Percentiles rank a stretch among this genome's conserved stretches.
These are phyloP conservation scores for Centropyge bicolor DNA, from an alignment of 2,797 vertebrate genomes.

Conservation along the genomic window DNA sequence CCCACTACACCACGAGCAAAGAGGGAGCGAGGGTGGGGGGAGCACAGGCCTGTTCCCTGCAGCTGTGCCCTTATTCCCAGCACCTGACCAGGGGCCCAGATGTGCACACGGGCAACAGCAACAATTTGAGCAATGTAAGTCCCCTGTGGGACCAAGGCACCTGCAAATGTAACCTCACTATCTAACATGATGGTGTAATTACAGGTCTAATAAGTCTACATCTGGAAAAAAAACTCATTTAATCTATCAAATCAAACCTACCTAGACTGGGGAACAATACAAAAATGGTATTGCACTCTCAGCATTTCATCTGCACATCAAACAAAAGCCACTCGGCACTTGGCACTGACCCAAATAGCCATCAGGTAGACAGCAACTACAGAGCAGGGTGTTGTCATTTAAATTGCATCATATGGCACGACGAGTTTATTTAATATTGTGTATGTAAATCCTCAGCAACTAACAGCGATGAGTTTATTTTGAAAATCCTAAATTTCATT, in stretches of 20 bases:
- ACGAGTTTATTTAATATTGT: constrained; percentile 21
- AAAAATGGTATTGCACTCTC: constrained; percentile 61
- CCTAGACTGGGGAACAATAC: constrained; percentile 53
- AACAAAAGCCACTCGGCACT: constrained; percentile 57
- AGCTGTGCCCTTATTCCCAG: constrained; percentile 85
- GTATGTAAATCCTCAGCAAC: constrained; percentile 17
- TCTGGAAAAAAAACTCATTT: constrained; percentile 70
- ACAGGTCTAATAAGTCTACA: constrained; percentile 77
- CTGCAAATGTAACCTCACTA: constrained; percentile 79
- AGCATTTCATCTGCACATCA: constrained; percentile 73
- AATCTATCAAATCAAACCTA: constrained; percentile 69
- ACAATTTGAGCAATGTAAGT: constrained; percentile 82
- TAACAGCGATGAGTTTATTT: constrained; percentile 28
- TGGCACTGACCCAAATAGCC: constrained; percentile 74
- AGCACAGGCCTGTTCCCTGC: constrained; percentile 70
- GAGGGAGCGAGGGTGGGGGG: constrained; percentile 23
- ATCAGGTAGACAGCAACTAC: constrained; percentile 58
- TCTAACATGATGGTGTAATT: constrained; percentile 78
- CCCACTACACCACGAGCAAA: constrained; percentile 45
- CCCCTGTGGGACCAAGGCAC: constrained; percentile 79
- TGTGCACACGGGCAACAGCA: constrained; percentile 79
- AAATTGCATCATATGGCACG: constrained; percentile 25
- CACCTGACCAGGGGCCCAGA: constrained; percentile 84
- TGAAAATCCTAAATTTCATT: constrained; percentile 1
- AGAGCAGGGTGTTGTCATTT: constrained; percentile 27